These are phyloP conservation scores for Charanyca ferruginea DNA, from an alignment of 2,888 invertebrate genomes.

Conservation along the genomic window DNA sequence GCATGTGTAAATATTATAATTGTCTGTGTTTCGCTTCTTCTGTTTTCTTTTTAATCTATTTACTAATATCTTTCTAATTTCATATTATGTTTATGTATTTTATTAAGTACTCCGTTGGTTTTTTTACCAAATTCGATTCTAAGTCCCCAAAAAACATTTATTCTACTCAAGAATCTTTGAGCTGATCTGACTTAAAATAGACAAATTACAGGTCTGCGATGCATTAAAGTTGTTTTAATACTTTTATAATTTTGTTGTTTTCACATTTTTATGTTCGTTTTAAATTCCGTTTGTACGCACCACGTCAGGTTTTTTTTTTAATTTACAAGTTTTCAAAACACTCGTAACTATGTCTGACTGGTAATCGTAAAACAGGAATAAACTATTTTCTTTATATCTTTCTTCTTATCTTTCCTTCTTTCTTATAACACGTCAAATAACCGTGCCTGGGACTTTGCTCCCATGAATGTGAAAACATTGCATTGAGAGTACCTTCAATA, in stretches of 20 bases:
- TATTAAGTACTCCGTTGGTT: not conserved
- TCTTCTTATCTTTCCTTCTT: not conserved
- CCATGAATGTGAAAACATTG: too few species aligned
- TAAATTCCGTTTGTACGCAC: conserved; percentile 10
- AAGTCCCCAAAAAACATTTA: not conserved
- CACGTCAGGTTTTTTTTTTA: conserved; percentile 28
- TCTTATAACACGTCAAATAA: not conserved
- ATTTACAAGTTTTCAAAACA: too few species aligned
- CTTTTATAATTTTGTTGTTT: not conserved
- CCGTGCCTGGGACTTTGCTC: too few species aligned
- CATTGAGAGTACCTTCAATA: too few species aligned
- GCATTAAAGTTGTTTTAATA: conserved; percentile 8
- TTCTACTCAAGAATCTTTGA: not conserved
- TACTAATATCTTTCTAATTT: not conserved
- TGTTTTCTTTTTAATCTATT: not conserved
- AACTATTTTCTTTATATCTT: not conserved
- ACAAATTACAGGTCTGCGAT: conserved; percentile 31
- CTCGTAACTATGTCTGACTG: not conserved
- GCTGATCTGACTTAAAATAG: conserved; percentile 8
- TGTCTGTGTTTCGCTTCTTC: not conserved
- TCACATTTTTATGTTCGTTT: not conserved
- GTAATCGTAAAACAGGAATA: not conserved
- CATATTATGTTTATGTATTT: not conserved
- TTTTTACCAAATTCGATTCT: not conserved
- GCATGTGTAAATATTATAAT: conserved; percentile 14